A percentile compares a stretch with the other conserved stretches of the same genome.
Evolutionary conservation across 1,140 invertebrate genomes (phyloP).

Genomic region (Adoxophyes honmai): DNA sequence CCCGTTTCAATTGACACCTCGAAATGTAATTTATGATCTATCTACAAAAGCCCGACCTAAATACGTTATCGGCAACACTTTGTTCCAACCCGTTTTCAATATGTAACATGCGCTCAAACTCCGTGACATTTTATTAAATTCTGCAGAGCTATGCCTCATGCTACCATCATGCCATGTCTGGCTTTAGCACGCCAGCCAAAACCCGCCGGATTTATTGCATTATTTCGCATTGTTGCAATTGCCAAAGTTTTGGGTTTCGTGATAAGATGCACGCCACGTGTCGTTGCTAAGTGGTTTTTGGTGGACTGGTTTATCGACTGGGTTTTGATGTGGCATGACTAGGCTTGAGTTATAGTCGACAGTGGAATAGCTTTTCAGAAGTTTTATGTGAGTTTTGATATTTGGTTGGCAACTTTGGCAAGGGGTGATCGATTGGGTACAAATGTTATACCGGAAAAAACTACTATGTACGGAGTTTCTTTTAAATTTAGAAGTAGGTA

Average conservation of each 20-base stretch:
- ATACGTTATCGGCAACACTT: background rate
- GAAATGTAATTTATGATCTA: no score
- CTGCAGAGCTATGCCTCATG: background rate
- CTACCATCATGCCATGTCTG: background rate
- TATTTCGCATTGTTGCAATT: constrained; percentile 14
- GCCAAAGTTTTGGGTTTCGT: constrained; percentile 1
- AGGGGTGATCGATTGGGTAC: no score
- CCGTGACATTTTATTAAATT: constrained; percentile 15
- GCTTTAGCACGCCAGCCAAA: constrained; percentile 1
- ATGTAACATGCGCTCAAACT: constrained; percentile 1
- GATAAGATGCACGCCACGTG: constrained; percentile 10
- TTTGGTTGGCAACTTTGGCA: no score
- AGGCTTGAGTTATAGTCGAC: background rate
- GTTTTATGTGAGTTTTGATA: no score
- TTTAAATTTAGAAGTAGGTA: no score
- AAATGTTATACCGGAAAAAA: no score
- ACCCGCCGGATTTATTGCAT: constrained; percentile 8
- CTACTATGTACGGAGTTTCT: no score
- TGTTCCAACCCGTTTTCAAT: constrained; percentile 2
- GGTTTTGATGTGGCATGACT: constrained; percentile 2
- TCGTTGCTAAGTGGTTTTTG: background rate
- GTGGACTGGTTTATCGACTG: constrained; percentile 1
- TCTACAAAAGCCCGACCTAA: background rate
- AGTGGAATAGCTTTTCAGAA: no score
- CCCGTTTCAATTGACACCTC: no score